phyloP scores from a whole-genome alignment of 2,113 vertebrate species.

The Amphilophus citrinellus region DNA sequence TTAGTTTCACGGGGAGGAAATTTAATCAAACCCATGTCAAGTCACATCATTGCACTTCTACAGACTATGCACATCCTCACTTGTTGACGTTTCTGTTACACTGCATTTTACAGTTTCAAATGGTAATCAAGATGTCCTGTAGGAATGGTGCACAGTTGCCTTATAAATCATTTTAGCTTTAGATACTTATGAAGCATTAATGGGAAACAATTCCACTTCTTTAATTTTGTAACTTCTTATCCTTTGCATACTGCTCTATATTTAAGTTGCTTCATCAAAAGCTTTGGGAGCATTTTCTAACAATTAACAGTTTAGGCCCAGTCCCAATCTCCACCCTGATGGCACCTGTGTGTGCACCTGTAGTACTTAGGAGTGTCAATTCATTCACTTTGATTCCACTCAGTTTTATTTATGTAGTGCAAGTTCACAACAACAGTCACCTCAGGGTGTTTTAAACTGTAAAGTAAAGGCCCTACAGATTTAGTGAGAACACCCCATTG shows the following conservation, averaged over 20 bases:
- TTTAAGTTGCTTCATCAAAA: neutral
- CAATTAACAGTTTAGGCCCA: neutral
- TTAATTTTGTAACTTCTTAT: neutral
- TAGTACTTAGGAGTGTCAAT: neutral
- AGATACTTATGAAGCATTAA: neutral
- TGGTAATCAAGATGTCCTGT: neutral
- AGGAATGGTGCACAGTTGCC: neutral
- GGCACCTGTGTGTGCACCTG: neutral
- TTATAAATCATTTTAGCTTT: neutral
- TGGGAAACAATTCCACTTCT: neutral
- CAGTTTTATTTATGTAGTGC: neutral
- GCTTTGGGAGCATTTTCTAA: neutral
- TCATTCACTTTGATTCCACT: neutral
- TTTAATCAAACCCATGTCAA: conserved; percentile 43
- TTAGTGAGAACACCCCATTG: neutral
- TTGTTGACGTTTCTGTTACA: conserved; percentile 5
- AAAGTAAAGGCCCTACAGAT: neutral
- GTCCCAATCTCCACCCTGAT: neutral
- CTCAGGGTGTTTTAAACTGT: neutral
- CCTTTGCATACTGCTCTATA: neutral
- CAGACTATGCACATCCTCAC: neutral
- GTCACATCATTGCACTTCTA: conserved; percentile 23
- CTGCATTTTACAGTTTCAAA: conserved; percentile 5
- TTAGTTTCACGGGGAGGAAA: conserved; percentile 45
- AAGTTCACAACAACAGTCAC: neutral